Conservation (phyloP, 2,888 invertebrate species). For the Perdita meconis region DNA sequence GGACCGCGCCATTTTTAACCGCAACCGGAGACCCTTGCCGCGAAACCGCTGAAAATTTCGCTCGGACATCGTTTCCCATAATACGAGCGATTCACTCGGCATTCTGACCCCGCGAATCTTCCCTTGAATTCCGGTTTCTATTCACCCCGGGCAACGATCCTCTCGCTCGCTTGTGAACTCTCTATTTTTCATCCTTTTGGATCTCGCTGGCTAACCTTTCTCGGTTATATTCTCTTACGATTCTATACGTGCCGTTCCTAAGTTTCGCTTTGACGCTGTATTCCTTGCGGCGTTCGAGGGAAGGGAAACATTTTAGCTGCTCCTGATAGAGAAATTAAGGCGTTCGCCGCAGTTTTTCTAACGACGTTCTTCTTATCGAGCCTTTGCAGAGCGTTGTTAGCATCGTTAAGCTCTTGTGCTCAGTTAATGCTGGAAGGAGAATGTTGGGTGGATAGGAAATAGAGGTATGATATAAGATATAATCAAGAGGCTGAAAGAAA, state of each 20-base stretch:
- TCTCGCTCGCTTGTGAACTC: no score
- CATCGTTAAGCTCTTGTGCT: no score
- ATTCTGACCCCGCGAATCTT: slow-evolving; percentile 9
- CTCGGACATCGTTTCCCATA: slow-evolving; percentile 22
- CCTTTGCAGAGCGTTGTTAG: background rate
- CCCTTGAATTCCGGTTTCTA: no score
- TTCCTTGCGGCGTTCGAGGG: slow-evolving; percentile 1
- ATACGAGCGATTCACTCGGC: slow-evolving; percentile 29
- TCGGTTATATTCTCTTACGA: background rate
- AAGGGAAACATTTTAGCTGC: slow-evolving; percentile 10
- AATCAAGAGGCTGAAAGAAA: no score
- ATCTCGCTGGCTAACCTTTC: background rate
- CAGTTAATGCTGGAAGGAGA: no score
- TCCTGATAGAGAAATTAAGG: slow-evolving; percentile 2
- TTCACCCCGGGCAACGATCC: no score
- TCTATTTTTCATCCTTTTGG: background rate
- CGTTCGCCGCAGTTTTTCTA: background rate
- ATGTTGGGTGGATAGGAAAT: no score
- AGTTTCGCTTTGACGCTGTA: background rate
- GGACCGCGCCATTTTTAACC: slow-evolving; percentile 30
- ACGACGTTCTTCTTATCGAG: background rate
- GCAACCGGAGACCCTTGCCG: background rate
- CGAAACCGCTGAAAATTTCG: slow-evolving; percentile 26
- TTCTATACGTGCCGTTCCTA: background rate
- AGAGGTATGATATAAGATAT: no score